These are phyloP conservation scores for Subacronicta megacephala DNA, from an alignment of 2,888 invertebrate species.

Conservation along the genomic window DNA sequence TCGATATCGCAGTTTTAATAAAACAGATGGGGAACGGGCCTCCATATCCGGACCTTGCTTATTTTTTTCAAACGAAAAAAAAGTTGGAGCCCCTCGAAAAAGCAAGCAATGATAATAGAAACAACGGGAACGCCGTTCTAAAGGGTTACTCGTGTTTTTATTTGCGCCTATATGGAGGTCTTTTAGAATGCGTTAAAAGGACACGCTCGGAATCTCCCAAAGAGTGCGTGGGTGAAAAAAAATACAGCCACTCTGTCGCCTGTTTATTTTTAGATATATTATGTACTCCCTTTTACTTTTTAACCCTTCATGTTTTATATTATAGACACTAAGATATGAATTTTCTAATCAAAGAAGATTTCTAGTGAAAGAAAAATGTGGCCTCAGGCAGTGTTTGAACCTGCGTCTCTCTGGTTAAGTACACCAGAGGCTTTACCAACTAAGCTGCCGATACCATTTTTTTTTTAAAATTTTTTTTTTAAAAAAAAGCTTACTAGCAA, in stretches of 20 bases:
- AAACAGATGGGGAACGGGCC: slow-evolving; percentile 84
- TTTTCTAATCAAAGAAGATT: too few relatives aligned
- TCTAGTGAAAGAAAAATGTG: too few relatives aligned
- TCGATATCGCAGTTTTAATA: slow-evolving; percentile 87
- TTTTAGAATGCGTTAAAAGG: slow-evolving; percentile 81
- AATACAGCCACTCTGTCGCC: slow-evolving; percentile 64
- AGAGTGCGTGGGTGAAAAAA: slow-evolving; percentile 73
- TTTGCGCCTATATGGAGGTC: slow-evolving; percentile 75
- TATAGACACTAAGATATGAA: too few relatives aligned
- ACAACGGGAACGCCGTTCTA: slow-evolving; percentile 79
- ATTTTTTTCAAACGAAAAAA: slow-evolving; percentile 79
- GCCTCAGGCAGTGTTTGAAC: too few relatives aligned
- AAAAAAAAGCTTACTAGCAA: too few relatives aligned
- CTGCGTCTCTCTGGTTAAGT: too few relatives aligned
- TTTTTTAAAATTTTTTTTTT: too few relatives aligned
- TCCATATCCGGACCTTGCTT: slow-evolving; percentile 82
- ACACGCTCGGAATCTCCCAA: slow-evolving; percentile 70
- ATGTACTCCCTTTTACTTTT: slow-evolving; percentile 58
- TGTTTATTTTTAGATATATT: slow-evolving; percentile 60
- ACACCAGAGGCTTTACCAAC: too few relatives aligned
- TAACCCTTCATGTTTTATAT: too few relatives aligned
- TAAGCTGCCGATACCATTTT: too few relatives aligned
- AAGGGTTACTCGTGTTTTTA: slow-evolving; percentile 86
- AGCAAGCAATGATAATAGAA: slow-evolving; percentile 86
- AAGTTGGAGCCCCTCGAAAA: slow-evolving; percentile 76